Evolutionary conservation across 2,797 vertebrate species (phyloP).

Genomic region (Microctenopoma steveboyesi): DNA sequence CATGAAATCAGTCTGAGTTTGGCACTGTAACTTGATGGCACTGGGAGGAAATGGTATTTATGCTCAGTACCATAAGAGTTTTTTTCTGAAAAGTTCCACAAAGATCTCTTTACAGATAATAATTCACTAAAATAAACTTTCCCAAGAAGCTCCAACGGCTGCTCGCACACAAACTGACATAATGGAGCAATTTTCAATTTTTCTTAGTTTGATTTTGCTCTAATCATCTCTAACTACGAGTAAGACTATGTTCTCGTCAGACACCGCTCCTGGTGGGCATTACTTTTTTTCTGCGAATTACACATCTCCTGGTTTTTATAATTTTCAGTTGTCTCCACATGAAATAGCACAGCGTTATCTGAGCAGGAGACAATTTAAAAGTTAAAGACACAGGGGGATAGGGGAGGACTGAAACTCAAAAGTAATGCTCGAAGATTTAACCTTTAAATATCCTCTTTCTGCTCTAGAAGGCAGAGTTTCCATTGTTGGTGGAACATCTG

Average conservation of each 20-base stretch:
- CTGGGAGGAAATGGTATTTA: constrained; percentile 43
- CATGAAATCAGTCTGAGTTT: constrained; percentile 47
- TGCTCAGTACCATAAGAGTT: constrained; percentile 10
- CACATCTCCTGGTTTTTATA: constrained; percentile 22
- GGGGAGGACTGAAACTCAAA: constrained; percentile 12
- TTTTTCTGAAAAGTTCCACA: constrained; percentile 12
- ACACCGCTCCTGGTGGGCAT: constrained; percentile 18
- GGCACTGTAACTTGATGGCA: constrained; percentile 51
- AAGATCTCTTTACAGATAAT: constrained; percentile 30
- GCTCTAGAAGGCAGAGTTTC: constrained; percentile 34
- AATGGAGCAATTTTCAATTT: constrained; percentile 33
- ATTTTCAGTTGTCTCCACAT: constrained; percentile 21
- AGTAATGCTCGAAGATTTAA: constrained; percentile 27
- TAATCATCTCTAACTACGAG: constrained; percentile 53
- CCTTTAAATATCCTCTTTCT: constrained; percentile 52
- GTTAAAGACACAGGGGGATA: constrained; percentile 25
- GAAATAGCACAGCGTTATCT: constrained; percentile 38
- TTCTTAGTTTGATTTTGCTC: constrained; percentile 27
- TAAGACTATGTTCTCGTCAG: constrained; percentile 45
- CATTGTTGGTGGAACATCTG: constrained; percentile 35
- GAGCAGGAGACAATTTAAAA: constrained; percentile 42
- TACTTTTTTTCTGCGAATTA: constrained; percentile 21
- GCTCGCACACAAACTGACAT: constrained; percentile 16
- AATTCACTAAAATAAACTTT: constrained; percentile 44
- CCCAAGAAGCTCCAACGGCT: constrained; percentile 19